Conservation (phyloP, 2,113 vertebrate species). For the Macquaria ambigua region DNA sequence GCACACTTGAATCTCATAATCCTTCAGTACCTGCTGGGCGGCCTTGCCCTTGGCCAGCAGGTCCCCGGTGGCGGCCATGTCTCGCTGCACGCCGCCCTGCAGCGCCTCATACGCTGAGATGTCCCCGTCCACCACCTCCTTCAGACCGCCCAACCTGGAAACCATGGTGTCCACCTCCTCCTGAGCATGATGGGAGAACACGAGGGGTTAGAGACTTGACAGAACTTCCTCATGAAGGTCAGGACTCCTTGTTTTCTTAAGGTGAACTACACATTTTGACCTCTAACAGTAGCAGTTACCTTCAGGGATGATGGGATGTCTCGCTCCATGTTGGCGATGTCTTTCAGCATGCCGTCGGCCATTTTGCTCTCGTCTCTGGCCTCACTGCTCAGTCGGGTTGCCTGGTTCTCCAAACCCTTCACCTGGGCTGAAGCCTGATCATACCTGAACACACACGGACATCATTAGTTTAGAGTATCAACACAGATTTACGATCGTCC, state of each 20-base stretch:
- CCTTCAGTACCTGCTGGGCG: conserved; percentile 74
- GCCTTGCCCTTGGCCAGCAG: conserved; percentile 63
- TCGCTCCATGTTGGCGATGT: conserved; percentile 66
- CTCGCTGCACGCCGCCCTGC: conserved; percentile 17
- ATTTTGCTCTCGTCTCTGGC: conserved; percentile 73
- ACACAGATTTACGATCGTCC: not conserved
- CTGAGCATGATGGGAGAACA: conserved; percentile 47
- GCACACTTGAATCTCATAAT: not conserved
- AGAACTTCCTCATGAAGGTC: not conserved
- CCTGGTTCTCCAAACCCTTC: conserved; percentile 72
- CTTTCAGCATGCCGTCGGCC: conserved; percentile 61
- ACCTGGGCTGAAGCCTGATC: conserved; percentile 62
- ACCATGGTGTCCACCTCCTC: conserved; percentile 56
- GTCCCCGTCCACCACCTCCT: conserved; percentile 25
- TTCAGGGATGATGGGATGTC: conserved; percentile 63
- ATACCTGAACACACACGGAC: conserved; percentile 66
- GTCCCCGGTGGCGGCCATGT: conserved; percentile 23
- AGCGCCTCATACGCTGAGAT: conserved; percentile 51
- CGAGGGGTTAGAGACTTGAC: not conserved
- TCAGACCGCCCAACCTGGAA: conserved; percentile 54
- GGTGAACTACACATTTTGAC: no score
- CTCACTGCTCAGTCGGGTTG: conserved; percentile 33
- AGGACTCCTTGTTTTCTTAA: not conserved
- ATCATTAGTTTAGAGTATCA: not conserved
- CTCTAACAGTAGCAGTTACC: conserved; percentile 43